Evolutionary conservation across 2,888 invertebrate genomes (phyloP), one percentile per base, ranked within the genome.

Genomic region (Thecocarcelia acutangulata): DNA sequence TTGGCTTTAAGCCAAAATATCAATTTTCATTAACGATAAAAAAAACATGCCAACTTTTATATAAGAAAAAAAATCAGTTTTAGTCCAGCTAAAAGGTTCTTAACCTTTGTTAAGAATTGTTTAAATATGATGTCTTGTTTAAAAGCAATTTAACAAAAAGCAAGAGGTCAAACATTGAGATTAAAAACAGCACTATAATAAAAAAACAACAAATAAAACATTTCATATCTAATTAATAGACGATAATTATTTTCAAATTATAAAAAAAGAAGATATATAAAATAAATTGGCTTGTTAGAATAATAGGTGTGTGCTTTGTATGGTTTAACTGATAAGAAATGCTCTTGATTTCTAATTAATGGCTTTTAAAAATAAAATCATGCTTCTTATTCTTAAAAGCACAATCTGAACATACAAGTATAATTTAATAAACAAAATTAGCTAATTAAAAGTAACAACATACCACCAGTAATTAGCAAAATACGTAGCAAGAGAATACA

Each of bases 1-100:
- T 66, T 82, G 82, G 82, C 82, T 58, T 75, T 44, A 17, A 50
- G 74, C 82, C 82, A 82, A 82, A 75, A 70, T 75, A 82, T 75
- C 74, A 82, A 82, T 82, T 82, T 78, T 75, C 78, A 78, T 78
- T 75, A 78, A 54, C 70, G 66, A 70, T 66, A 76, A 56, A 48
- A n/a, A 61, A 17, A 66, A 66, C 58, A 68, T 59, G 52, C 44
- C 64, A 72, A 70, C 40, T 50, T 33, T 33, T 33, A 8, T 8
- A 9, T 40, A 48, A 50, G 19, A 8, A 3, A 66, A 12, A 42
- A 66, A 58, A 28, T 15, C 46, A 15, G 17, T 72, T 28, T 15
- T 21, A 37, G 33, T 46, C 9, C 37, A 50, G 12, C 46, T 19
- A 48, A 74, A 52, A 70, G 77, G 77, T 77, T 70, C 56, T 63